Percentiles rank a stretch among this genome's conserved stretches.
Conservation (phyloP, 2,888 invertebrate species). For the Platycnemis pennipes region DNA sequence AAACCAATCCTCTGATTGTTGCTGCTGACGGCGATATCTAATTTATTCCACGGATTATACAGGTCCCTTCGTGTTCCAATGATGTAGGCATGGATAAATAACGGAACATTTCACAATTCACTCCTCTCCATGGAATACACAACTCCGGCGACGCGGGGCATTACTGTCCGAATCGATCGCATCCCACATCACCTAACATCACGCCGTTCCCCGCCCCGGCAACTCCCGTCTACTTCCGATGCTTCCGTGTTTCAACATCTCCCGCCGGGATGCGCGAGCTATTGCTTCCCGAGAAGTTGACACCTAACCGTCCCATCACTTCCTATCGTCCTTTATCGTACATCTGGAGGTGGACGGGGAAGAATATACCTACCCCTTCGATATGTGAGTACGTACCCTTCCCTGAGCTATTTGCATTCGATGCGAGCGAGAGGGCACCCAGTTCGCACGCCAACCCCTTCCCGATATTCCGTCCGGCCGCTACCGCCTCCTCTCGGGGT, state of each 20-base stretch:
- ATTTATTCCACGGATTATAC: background rate
- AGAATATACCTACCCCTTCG: too few species aligned
- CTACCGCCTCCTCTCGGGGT: background rate
- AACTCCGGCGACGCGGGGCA: background rate
- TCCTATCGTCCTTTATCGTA: background rate
- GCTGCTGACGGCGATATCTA: background rate
- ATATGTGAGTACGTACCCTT: background rate
- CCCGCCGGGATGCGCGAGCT: background rate
- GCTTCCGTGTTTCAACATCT: background rate
- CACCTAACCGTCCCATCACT: background rate
- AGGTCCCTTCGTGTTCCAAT: background rate
- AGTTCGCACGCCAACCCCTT: background rate
- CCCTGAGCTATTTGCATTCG: background rate
- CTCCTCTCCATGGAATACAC: too few species aligned
- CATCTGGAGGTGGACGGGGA: background rate
- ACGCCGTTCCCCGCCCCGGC: background rate
- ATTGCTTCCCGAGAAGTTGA: background rate
- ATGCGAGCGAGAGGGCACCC: background rate
- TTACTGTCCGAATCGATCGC: background rate
- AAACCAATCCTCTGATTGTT: too few species aligned
- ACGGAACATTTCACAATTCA: background rate
- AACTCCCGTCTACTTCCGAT: slow-evolving; percentile 23
- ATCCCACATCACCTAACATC: background rate
- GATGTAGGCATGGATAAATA: too few species aligned
- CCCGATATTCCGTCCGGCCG: background rate